Evolutionary conservation across 2,888 invertebrate genomes (phyloP).

Genomic region (Oligia fasciuncula): DNA sequence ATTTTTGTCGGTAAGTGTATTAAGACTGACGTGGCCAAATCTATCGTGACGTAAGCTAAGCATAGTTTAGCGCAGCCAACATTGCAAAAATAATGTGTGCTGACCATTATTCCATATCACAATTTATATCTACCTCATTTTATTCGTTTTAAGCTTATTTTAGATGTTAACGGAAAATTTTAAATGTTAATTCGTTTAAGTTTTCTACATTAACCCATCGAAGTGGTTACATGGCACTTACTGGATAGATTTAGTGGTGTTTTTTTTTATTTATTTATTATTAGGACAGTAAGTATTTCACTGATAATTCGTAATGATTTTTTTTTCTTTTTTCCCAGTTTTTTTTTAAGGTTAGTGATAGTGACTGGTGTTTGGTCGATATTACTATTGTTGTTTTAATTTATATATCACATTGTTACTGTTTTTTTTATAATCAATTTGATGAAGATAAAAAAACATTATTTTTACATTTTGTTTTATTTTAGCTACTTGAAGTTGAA

Average conservation of each 20-base stretch:
- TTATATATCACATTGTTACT: background rate
- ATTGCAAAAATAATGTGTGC: slow-evolving; percentile 66
- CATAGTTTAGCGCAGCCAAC: slow-evolving; percentile 51
- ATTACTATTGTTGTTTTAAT: slow-evolving; percentile 53
- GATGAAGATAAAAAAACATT: background rate
- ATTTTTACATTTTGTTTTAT: background rate
- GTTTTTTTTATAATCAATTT: background rate
- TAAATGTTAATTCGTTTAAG: slow-evolving; percentile 75
- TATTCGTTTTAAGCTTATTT: slow-evolving; percentile 86
- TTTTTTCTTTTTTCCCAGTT: slow-evolving; percentile 32
- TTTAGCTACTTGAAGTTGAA: background rate
- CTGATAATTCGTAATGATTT: slow-evolving; percentile 55
- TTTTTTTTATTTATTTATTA: slow-evolving; percentile 76
- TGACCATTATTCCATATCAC: slow-evolving; percentile 87
- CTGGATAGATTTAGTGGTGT: slow-evolving; percentile 71
- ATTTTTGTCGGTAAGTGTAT: slow-evolving; percentile 20
- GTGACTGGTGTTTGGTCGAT: slow-evolving; percentile 42
- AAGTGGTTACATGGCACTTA: slow-evolving; percentile 69
- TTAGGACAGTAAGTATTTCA: slow-evolving; percentile 69
- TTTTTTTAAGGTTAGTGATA: slow-evolving; percentile 20
- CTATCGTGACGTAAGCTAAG: slow-evolving; percentile 61
- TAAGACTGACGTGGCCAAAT: slow-evolving; percentile 58
- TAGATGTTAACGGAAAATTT: slow-evolving; percentile 81
- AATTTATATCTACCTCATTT: slow-evolving; percentile 89
- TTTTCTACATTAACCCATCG: slow-evolving; percentile 76